These are phyloP conservation scores for Callaeas wilsoni DNA, from an alignment of 2,113 vertebrate species.

Conservation along the genomic window DNA sequence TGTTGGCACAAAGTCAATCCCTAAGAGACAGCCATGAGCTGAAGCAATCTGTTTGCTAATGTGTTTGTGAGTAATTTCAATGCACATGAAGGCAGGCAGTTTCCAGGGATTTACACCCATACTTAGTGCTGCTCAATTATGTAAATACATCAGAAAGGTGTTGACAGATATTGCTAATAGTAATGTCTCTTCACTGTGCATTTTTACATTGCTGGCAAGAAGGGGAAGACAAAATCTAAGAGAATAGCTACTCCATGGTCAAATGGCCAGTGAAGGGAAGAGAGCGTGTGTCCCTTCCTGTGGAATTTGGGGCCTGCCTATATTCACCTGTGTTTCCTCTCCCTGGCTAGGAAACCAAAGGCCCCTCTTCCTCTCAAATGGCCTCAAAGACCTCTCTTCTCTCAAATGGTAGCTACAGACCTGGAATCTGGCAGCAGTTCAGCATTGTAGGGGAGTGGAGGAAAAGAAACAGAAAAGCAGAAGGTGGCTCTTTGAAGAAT, in stretches of 20 bases:
- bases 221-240: not conserved
- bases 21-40: not conserved
- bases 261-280: not conserved
- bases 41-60: not conserved
- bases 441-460: not conserved
- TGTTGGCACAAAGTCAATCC: not conserved
- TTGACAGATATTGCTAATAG: not conserved
- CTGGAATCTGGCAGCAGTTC: not conserved
- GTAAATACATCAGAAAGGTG: not conserved
- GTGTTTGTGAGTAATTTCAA: not conserved
- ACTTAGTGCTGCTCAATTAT: not conserved
- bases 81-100: not conserved
- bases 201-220: not conserved
- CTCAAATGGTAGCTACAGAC: not conserved
- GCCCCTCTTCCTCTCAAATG: not conserved
- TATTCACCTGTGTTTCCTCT: not conserved
- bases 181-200: not conserved
- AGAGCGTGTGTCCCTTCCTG: not conserved
- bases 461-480: not conserved
- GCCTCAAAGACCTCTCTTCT: not conserved
- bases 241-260: not conserved
- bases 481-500: not conserved
- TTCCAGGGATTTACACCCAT: not conserved
- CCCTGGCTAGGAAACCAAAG: not conserved
- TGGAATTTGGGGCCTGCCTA: not conserved